phyloP scores from a whole-genome alignment of 2,113 vertebrate genomes.

The Odocoileus virginianus region DNA sequence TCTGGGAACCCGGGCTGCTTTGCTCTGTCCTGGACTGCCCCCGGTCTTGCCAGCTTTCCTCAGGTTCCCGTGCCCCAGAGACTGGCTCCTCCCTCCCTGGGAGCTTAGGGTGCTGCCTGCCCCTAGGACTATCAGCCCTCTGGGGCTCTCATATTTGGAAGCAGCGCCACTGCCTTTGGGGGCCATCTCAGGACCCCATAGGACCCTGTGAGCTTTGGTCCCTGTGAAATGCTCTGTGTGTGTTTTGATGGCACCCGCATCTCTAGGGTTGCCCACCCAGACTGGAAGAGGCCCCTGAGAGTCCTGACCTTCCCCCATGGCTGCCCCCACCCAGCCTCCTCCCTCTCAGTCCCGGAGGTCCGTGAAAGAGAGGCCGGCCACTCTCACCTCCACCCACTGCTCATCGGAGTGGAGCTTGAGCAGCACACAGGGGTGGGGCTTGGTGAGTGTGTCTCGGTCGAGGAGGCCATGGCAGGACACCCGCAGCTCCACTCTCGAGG shows the following conservation, averaged over 20 bases:
- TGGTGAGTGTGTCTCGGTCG: constrained; percentile 86
- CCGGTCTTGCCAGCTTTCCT: not conserved
- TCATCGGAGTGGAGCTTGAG: constrained; percentile 89
- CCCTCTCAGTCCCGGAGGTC: not conserved
- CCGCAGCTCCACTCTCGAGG: constrained; percentile 89
- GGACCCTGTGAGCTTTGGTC: not conserved
- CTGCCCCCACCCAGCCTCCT: not conserved
- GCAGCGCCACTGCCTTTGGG: not conserved
- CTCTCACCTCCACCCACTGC: constrained; percentile 89
- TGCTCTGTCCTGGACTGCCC: not conserved
- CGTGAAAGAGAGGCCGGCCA: not conserved
- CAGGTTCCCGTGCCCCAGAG: accelerated
- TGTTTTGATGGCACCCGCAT: not conserved
- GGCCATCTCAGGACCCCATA: not conserved
- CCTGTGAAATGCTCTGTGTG: not conserved
- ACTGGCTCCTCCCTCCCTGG: not conserved
- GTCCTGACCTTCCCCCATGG: not conserved
- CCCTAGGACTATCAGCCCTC: not conserved
- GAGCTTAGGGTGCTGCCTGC: not conserved
- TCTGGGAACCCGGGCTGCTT: not conserved
- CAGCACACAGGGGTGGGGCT: constrained; percentile 88
- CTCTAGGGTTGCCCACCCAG: not conserved
- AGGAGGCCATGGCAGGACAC: constrained; percentile 88
- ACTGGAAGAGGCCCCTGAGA: not conserved
- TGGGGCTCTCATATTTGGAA: not conserved